Conservation (phyloP, 53 echinoderm and acorn worm genomes). For the Paracentrotus lividus region DNA sequence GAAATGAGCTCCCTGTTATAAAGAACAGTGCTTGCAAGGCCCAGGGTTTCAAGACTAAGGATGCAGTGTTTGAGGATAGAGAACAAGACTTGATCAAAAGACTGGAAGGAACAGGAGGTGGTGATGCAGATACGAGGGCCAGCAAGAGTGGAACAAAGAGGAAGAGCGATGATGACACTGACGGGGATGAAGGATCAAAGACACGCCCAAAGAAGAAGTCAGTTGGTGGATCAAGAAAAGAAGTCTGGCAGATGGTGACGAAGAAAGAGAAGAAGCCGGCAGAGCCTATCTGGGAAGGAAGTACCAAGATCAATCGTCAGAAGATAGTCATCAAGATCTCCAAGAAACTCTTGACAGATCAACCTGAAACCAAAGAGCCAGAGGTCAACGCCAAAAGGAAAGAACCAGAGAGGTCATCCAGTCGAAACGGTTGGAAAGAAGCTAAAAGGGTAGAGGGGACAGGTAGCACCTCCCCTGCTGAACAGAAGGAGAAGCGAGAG, state of each 20-base stretch:
- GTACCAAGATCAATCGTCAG: slow-evolving; percentile 26
- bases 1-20: background rate
- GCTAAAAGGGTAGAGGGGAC: background rate
- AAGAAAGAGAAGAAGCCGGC: background rate
- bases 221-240: background rate
- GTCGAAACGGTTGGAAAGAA: slow-evolving; percentile 1
- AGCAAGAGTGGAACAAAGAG: slow-evolving; percentile 37
- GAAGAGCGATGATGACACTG: slow-evolving; percentile 9
- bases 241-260: background rate
- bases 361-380: slow-evolving; percentile 21
- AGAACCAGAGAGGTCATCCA: background rate
- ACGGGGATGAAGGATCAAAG: background rate
- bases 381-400: background rate
- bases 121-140: background rate
- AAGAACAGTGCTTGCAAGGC: slow-evolving; percentile 27
- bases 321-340: slow-evolving; percentile 41
- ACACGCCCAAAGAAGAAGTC: slow-evolving; percentile 19
- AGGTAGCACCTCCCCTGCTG: background rate
- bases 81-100: background rate
- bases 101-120: background rate
- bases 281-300: slow-evolving; percentile 34
- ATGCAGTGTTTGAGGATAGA: background rate
- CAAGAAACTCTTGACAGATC: slow-evolving; percentile 5
- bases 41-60: background rate
- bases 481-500: slow-evolving; percentile 8